Conservation (phyloP, 2,888 invertebrate genomes). For the Caenorhabditis drosophilae region DNA sequence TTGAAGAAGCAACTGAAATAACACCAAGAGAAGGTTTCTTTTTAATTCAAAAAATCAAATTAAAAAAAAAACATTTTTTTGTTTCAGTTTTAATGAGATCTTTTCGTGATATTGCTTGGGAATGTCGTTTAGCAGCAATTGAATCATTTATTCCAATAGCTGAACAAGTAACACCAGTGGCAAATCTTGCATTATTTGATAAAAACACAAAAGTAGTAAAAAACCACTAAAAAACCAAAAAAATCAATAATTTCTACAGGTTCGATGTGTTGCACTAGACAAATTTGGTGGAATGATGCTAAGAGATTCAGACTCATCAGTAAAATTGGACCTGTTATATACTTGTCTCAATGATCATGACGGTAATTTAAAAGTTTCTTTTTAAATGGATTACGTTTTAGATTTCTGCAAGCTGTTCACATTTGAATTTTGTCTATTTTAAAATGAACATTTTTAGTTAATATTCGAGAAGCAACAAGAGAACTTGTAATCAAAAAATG, state of each 20-base stretch:
- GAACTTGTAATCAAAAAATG: constrained; percentile 6
- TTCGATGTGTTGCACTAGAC: constrained; percentile 13
- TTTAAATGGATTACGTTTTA: not conserved
- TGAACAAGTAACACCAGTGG: not conserved
- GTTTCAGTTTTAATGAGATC: constrained; percentile 24
- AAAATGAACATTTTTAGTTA: no score
- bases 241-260: no score
- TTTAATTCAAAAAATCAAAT: not conserved
- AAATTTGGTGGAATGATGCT: constrained; percentile 4
- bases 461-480: constrained; percentile 5
- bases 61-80: not conserved
- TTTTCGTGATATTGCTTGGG: constrained; percentile 13
- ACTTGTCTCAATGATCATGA: constrained; percentile 25
- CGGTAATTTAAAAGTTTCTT: constrained; percentile 2
- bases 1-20: not conserved
- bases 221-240: no score
- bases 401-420: no score
- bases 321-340: constrained; percentile 10
- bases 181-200: not conserved
- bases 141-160: constrained; percentile 1
- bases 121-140: constrained; percentile 20
- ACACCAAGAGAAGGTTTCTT: constrained; percentile 3
- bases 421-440: no score
- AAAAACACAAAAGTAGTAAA: constrained; percentile 3
- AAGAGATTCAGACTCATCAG: not conserved